Base-by-base conservation (phyloP, 2,888 invertebrate species). In the Tenthredo livida region DNA sequence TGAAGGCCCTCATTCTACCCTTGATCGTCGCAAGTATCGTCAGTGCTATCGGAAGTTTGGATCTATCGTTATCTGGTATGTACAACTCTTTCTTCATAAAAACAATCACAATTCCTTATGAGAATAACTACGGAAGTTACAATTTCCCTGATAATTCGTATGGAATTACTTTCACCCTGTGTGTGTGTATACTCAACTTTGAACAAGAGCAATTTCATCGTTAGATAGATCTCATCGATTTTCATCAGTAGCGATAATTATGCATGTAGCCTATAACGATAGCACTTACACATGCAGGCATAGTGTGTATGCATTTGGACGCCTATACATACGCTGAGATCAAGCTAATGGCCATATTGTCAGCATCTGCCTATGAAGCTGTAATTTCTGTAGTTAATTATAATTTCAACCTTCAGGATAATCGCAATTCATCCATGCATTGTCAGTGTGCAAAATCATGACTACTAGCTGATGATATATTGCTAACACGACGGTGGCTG, bases 1-100 rank as follows among this genome's bases (percentile, higher is more conserved):
- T 97, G 84, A 96, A 97, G 92, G 95, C 95, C 86, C 94, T 97
- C 85, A 97, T 97, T 89, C 93, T 97, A 78, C 97, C 97, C 1
- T 94, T 97, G 86, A 96, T 97, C 86, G 94, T 96, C n/a, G 94
- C 95, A 2, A 96, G 95, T 17, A 94, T 97, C 86, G 94, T 97
- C 75, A 95, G 96, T 4, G 96, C 97, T 25, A 95, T 97, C 87
- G 96, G 96, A 17, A 95, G 95, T 73, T 93, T 97, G 88, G 96
- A 97, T 92, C 94, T 96, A 37, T 94, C 94, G 65, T 93, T 97
- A 54, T 96, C 96, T 21, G 96, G 96, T 87, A 94, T 25, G 47
- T 10, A 40, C n/a, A n/a, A n/a, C 5, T 65, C 29, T 40, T 73
- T n/a, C n/a, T n/a, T n/a, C n/a, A n/a, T 37, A 6, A 7, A 7